phyloP scores from a whole-genome alignment of 2,113 vertebrate genomes.

The Accipiter virgatus region DNA sequence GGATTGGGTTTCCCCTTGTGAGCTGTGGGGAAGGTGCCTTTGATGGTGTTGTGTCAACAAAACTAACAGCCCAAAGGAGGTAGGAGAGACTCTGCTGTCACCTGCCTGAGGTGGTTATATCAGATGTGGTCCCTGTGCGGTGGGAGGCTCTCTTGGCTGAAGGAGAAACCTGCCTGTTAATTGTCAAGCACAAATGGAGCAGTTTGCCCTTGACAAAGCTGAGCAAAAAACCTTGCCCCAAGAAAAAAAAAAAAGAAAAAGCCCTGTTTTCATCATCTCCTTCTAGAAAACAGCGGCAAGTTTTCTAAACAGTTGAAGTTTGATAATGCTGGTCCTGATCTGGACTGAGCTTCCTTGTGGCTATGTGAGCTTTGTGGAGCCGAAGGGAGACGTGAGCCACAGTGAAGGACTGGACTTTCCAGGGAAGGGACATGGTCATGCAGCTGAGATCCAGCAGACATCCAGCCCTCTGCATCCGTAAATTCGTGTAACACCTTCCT shows the following conservation, averaged over 20 bases:
- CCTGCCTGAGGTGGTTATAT: neutral
- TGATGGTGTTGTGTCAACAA: conserved; percentile 61
- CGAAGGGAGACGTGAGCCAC: rapidly evolving
- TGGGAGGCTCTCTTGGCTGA: neutral
- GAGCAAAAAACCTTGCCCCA: neutral
- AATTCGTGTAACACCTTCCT: rapidly evolving
- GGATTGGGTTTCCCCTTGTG: neutral
- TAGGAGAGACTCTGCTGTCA: conserved; percentile 3
- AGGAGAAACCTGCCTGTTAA: neutral
- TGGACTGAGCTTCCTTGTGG: neutral
- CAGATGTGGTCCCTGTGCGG: neutral
- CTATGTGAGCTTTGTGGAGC: neutral
- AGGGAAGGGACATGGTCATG: rapidly evolving
- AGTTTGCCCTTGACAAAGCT: neutral
- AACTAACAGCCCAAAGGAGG: neutral
- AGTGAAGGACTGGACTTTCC: neutral
- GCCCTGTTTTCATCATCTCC: neutral
- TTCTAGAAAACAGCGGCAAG: neutral
- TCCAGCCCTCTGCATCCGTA: neutral
- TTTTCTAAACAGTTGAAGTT: neutral
- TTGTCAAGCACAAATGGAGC: rapidly evolving
- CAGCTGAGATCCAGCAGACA: neutral
- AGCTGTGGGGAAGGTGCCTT: neutral
- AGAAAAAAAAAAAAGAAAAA: neutral
- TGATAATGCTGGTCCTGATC: neutral